Base-by-base conservation (phyloP, 2,113 vertebrate genomes). In the Dryoscopus gambensis region DNA sequence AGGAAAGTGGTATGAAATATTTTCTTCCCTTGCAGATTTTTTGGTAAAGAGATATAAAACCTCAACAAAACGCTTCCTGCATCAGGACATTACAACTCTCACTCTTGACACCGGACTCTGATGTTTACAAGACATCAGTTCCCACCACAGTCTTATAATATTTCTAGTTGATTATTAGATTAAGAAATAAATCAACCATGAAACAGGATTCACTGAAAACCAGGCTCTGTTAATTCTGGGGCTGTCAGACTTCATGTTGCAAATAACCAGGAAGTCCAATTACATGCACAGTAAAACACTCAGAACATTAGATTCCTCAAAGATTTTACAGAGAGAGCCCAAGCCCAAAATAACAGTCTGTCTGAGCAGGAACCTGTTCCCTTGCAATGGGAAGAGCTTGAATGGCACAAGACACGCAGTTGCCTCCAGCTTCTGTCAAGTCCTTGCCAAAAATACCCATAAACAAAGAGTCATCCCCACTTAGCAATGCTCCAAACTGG, bases 201-300 rank as follows among this genome's bases (percentile, higher is more conserved):
- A 95, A 96, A 91, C 70, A 86, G 71, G 94, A 97, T 83, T 92
- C 92, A 83, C 67, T 17, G 15, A 46, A 92, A 94, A 87, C 40
- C 46, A 93, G 82, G 59, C 85, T 93, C 67, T 74, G 42, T 73
- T 94, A 93, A 93, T 93, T 83, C 55, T 73, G 24, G 16, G 28
- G 25, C 67, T 77, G 85, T 83, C 88, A 93, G 40, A 90, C 33
- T 33, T 89, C 3, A 2, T 10, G 59, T 60, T 86, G 68, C 70
- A 96, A 89, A 93, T 77, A 94, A 85, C 37, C 75, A 90, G 52
- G 35, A 94, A 94, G 79, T 46, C 67, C 20, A 95, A 85, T 80
- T 93, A 95, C 24, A 50, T 50, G 68, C 84, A 65, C 4, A 90
- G 37, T 37, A 90, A 52, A 94, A 52, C 31, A 0, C 37, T 15